phyloP scores from a whole-genome alignment of 53 echinoderm and acorn worm genomes.

The Zoroaster sp. region DNA sequence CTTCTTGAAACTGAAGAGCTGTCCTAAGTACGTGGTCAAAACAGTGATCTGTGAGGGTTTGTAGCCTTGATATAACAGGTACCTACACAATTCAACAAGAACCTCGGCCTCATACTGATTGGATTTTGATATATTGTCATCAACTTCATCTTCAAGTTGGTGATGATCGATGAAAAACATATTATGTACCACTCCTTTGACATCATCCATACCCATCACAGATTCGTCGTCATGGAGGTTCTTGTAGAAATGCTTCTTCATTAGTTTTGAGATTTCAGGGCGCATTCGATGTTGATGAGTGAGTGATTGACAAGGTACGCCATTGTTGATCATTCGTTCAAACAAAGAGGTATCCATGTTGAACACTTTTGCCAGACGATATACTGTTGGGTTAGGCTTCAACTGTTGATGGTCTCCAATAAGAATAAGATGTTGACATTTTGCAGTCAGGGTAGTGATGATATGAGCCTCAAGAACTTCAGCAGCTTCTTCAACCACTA shows the following conservation, averaged over 20 bases:
- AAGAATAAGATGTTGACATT: constrained; percentile 88
- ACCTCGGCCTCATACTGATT: constrained; percentile 78
- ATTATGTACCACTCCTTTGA: constrained; percentile 71
- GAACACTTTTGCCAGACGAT: constrained; percentile 73
- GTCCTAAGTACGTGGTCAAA: constrained; percentile 88
- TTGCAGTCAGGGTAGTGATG: constrained; percentile 67
- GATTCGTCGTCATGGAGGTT: constrained; percentile 70
- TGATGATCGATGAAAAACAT: constrained; percentile 80
- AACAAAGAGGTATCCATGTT: constrained; percentile 88
- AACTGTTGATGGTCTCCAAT: constrained; percentile 98
- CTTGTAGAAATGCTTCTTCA: constrained; percentile 77
- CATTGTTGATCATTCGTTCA: constrained; percentile 91
- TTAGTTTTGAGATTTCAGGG: constrained; percentile 81
- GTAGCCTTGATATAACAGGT: constrained; percentile 83
- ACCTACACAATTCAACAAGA: constrained; percentile 66
- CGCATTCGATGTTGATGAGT: constrained; percentile 88
- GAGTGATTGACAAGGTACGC: constrained; percentile 72
- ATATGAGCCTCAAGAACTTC: constrained; percentile 97
- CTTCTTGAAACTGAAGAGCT: constrained; percentile 67
- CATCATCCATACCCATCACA: constrained; percentile 55
- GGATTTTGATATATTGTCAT: constrained; percentile 75
- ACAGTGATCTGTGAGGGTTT: constrained; percentile 72
- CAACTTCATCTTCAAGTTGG: constrained; percentile 47
- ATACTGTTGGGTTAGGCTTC: constrained; percentile 89
- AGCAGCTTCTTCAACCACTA: constrained; percentile 93